Base-by-base conservation (phyloP, 2,888 invertebrate species). In the Stomorhina lunata region DNA sequence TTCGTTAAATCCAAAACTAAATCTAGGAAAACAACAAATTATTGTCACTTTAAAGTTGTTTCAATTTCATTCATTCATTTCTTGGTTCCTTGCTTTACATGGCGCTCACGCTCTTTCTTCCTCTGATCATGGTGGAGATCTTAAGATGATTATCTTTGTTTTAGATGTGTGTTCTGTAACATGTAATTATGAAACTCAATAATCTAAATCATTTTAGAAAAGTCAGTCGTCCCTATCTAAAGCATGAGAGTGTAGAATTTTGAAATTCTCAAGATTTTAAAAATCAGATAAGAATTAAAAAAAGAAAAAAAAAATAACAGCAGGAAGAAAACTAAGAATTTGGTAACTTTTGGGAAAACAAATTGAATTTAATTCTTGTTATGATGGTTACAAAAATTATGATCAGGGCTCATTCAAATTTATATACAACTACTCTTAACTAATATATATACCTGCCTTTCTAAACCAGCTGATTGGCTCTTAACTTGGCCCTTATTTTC, bases 181-280 rank as follows among this genome's bases (percentile, higher is more conserved):
- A 76, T 79, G 75, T 79, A 79, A 82, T 82, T 82, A 82, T 79
- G 59, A 66, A 71, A 20, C 71, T 79, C 59, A 66, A 79, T 76
- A 82, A 82, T 79, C 75, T 82, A 79, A 82, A 82, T 82, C 82
- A 82, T 81, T 82, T 82, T 68, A 69, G 34, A 15, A 32, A 59
- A 76, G 43, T 77, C 45, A 20, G 0, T 37, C 10, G 3, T 29
- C 6, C 25, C 17, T 57, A n/a, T n/a, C n/a, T n/a, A n/a, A n/a
- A n/a, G 22, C 59, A 59, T 79, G 66, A 73, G 66, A 80, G 59
- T 61, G 40, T 50, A 48, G 48, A 65, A 48, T 71, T 78, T 63
- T 25, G 3, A 75, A 76, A 72, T 82, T 82, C 82, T 82, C 82
- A 82, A 82, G 82, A 82, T 82, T 25, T 59, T 79, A 6, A 5